Conservation (phyloP, 1,140 invertebrate genomes). For the Eubasilissa regina region DNA sequence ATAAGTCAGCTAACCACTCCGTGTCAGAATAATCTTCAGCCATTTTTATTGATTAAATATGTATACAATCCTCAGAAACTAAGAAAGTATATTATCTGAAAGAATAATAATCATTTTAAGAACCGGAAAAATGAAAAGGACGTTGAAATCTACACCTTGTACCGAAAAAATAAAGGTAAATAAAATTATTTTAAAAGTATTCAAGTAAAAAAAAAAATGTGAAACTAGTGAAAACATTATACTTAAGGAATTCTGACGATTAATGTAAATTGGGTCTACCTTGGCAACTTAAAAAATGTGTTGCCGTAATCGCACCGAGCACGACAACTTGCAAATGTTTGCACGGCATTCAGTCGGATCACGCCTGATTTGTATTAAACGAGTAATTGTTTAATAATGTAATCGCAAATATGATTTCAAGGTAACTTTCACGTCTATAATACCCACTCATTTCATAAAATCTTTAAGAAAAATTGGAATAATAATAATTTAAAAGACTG, state of each 20-base stretch:
- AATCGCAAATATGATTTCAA: conserved; percentile 54
- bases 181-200: not conserved
- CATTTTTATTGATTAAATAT: conserved; percentile 41
- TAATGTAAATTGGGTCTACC: conserved; percentile 6
- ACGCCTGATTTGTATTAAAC: conserved; percentile 41
- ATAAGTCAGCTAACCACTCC: conserved; percentile 88
- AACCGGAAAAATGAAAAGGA: too few relatives aligned
- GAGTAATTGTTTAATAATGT: conserved; percentile 44
- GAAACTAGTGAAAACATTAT: not conserved
- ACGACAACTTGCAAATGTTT: conserved; percentile 36
- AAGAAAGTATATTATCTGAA: not conserved
- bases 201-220: not conserved
- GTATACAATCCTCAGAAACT: not conserved
- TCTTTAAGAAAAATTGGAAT: not conserved
- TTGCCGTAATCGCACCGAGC: conserved; percentile 21
- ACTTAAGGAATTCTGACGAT: not conserved
- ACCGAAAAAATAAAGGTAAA: not conserved
- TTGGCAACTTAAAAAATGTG: conserved; percentile 29
- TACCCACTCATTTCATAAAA: not conserved
- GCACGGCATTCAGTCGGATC: conserved; percentile 42
- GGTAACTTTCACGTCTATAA: conserved; percentile 55
- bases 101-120: too few relatives aligned
- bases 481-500: not conserved
- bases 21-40: conserved; percentile 75
- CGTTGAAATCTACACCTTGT: too few relatives aligned